phyloP scores from a whole-genome alignment of 1,140 invertebrate genomes.

The Diorhabda carinulata region DNA sequence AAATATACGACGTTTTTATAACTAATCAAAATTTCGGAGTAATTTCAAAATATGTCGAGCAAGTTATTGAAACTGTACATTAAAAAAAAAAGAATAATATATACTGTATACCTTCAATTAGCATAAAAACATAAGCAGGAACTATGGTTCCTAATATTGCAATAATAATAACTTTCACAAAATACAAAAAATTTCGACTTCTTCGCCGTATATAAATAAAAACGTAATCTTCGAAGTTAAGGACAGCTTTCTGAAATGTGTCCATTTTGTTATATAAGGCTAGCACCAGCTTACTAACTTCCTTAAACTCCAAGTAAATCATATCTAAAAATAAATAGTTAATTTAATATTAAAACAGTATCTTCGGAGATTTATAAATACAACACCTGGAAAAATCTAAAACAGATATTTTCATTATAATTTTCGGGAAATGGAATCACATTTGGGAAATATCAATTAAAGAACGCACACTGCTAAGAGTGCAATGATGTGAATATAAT shows the following conservation, averaged over 20 bases:
- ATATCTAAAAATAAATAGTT: not conserved
- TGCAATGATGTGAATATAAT: too few species aligned
- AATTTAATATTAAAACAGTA: not conserved
- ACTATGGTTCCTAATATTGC: slow-evolving; percentile 3
- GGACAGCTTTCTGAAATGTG: not conserved
- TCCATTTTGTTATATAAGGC: not conserved
- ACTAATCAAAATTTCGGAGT: too few species aligned
- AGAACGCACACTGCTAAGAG: too few species aligned
- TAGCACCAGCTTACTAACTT: not conserved
- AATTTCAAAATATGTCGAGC: too few species aligned
- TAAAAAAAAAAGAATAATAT: not conserved
- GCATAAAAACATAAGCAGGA: slow-evolving; percentile 6
- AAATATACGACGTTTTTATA: too few species aligned
- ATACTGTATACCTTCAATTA: slow-evolving; percentile 5
- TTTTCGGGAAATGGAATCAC: too few species aligned
- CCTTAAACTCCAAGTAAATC: not conserved
- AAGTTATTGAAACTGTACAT: too few species aligned
- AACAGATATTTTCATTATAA: too few species aligned
- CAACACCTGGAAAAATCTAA: too few species aligned
- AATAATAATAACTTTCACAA: not conserved
- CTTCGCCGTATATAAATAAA: not conserved
- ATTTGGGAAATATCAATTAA: too few species aligned
- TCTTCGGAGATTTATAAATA: not conserved
- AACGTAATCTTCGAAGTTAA: not conserved
- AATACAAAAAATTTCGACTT: not conserved